These are phyloP conservation scores for Xestia c-nigrum DNA, from an alignment of 2,888 invertebrate genomes.

Conservation along the genomic window DNA sequence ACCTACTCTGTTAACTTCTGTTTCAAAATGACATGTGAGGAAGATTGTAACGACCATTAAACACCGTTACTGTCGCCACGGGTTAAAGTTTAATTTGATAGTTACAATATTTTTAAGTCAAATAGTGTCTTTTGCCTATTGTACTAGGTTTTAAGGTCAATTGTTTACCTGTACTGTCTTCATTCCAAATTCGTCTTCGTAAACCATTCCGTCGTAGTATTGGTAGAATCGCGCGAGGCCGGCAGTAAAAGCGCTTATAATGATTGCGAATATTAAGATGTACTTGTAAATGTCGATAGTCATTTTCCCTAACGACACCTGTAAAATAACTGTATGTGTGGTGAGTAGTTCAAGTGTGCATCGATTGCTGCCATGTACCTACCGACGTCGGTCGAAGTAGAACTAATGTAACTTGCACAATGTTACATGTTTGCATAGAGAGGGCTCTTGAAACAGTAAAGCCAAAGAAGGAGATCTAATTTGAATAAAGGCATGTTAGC, in stretches of 20 bases:
- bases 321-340: slow-evolving; percentile 65
- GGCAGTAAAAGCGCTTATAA: slow-evolving; percentile 91
- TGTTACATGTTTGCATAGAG: slow-evolving; percentile 46
- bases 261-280: slow-evolving; percentile 91
- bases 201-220: slow-evolving; percentile 92
- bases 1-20: slow-evolving; percentile 57
- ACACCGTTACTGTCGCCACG: slow-evolving; percentile 55
- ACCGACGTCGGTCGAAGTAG: slow-evolving; percentile 19
- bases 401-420: slow-evolving; percentile 35
- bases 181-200: slow-evolving; percentile 90
- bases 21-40: slow-evolving; percentile 51
- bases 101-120: slow-evolving; percentile 32
- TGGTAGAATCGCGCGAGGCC: slow-evolving; percentile 92
- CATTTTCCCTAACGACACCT: slow-evolving; percentile 93
- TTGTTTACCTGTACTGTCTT: slow-evolving; percentile 86
- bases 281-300: slow-evolving; percentile 92
- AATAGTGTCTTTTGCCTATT: slow-evolving; percentile 13
- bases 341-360: slow-evolving; percentile 38
- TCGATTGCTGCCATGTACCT: slow-evolving; percentile 34
- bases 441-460: slow-evolving; percentile 61
- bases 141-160: slow-evolving; percentile 14
- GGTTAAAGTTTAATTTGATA: slow-evolving; percentile 57
- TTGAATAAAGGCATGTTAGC: slow-evolving; percentile 65
- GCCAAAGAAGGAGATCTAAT: slow-evolving; percentile 61
- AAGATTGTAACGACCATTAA: slow-evolving; percentile 44